Evolutionary conservation across 2,888 invertebrate genomes (phyloP).

Genomic region (Seira sanloemensis): DNA sequence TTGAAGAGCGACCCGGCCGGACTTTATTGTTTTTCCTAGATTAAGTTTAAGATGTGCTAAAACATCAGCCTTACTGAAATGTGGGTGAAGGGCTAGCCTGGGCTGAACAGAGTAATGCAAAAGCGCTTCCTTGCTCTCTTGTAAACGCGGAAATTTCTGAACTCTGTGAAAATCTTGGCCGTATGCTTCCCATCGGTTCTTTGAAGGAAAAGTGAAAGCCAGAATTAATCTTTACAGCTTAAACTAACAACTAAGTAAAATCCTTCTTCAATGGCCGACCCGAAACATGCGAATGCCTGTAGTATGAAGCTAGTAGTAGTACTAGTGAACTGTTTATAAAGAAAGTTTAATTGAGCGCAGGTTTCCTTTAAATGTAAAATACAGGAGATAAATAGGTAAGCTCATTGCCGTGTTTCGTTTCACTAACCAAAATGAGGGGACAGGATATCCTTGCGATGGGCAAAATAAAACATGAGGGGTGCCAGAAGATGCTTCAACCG

Average conservation of each 20-base stretch:
- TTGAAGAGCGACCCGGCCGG: background rate
- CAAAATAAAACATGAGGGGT: slow-evolving; percentile 76
- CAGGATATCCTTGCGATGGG: slow-evolving; percentile 80
- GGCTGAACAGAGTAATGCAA: slow-evolving; percentile 78
- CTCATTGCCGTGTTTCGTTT: no score
- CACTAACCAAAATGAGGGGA: slow-evolving; percentile 79
- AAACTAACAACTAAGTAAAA: background rate
- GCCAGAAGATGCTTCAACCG: slow-evolving; percentile 70
- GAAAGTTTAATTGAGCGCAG: no score
- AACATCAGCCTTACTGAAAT: slow-evolving; percentile 79
- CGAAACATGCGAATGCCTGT: slow-evolving; percentile 47
- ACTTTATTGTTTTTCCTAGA: background rate
- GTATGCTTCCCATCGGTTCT: slow-evolving; percentile 30
- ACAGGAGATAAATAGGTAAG: no score
- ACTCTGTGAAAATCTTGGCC: background rate
- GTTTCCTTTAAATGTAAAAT: no score
- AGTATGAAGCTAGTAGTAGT: no score
- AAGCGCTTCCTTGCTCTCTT: slow-evolving; percentile 66
- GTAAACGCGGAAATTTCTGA: slow-evolving; percentile 63
- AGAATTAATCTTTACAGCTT: background rate
- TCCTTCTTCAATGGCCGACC: slow-evolving; percentile 33
- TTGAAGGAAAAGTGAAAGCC: background rate
- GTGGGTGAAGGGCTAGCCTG: slow-evolving; percentile 80
- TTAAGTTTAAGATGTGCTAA: no score
- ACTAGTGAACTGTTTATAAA: no score